phyloP scores from a whole-genome alignment of 2,888 invertebrate genomes.

The Spilarctia lutea region DNA sequence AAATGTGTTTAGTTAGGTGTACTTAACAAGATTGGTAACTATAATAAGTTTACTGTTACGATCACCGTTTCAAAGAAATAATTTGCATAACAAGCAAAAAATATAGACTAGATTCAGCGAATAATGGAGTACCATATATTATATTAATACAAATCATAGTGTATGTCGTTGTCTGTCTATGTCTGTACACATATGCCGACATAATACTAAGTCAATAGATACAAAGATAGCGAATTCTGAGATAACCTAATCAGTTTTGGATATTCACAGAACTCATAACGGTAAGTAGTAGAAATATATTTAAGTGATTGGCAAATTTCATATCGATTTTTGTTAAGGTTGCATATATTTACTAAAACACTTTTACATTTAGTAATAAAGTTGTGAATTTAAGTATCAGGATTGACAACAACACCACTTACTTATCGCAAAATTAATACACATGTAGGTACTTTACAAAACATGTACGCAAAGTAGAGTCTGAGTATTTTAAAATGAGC shows the following conservation, averaged over 20 bases:
- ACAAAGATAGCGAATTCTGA: no score
- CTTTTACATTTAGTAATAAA: neutral
- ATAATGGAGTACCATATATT: neutral
- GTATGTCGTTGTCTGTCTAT: neutral
- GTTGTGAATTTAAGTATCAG: neutral
- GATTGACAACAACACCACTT: neutral
- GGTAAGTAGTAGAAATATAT: neutral
- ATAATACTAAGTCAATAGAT: neutral
- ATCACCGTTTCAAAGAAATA: slow-evolving; percentile 32
- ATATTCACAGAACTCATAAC: neutral
- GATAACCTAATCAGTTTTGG: no score
- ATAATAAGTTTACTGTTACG: slow-evolving; percentile 25
- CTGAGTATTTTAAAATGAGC: neutral
- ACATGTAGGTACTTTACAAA: no score
- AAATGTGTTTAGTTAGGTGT: slow-evolving; percentile 12
- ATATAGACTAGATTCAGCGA: slow-evolving; percentile 32
- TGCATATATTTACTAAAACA: no score
- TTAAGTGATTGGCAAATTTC: neutral
- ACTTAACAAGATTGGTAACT: slow-evolving; percentile 24
- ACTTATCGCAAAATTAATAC: neutral
- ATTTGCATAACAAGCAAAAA: slow-evolving; percentile 39
- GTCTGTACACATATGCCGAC: neutral
- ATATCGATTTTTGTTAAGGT: neutral
- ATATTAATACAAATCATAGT: neutral
- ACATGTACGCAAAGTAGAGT: no score